Evolutionary conservation across 2,888 invertebrate genomes (phyloP), one percentile per base, ranked within the genome.

Genomic region (Cataglyphis rosenhaueri): DNA sequence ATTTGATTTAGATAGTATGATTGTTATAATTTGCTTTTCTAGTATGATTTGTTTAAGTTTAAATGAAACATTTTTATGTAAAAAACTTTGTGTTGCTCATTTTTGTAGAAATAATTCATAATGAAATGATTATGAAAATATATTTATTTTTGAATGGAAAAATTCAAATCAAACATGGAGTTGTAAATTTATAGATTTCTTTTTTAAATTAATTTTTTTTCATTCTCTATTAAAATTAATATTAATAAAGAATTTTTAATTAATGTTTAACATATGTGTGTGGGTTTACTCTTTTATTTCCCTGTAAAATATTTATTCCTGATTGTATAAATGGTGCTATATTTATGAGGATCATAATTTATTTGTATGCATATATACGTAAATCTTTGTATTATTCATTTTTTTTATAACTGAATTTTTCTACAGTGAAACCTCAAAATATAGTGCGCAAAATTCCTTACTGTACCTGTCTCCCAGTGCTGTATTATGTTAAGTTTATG

Each of bases 21-120:
- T 79, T 74, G 29, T 71, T 57, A 65, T 59, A 35, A 21, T 38
- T 78, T 70, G 1, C 10, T 41, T 65, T 35, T n/a, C 10, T 38
- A 10, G 2, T 21, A 32, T 38, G 4, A 62, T 61, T 35, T 68
- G 15, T 41, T 70, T 1, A 15, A 48, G 6, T 59, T 32, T 29
- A 41, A 70, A 66, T n/a, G 15, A 38, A 18, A 57, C 0, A 15
- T 75, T 64, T n/a, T 35, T 8, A 25, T 29, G n/a, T 32, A 10
- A 61, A 9, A 73, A 5, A 55, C 25, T 48, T 21, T 32, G 3
- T 35, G 9, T 0, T 52, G 5, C 10, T 0, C 1, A 15, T 65
- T 76, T 32, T 75, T 0, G 15, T 61, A 3, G 35, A 18, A 2
- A 10, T n/a, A n/a, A 38, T n/a, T 3, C 8, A 15, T 25, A 44